phyloP scores from a whole-genome alignment of 2,888 invertebrate species.

The Phortica okadai region DNA sequence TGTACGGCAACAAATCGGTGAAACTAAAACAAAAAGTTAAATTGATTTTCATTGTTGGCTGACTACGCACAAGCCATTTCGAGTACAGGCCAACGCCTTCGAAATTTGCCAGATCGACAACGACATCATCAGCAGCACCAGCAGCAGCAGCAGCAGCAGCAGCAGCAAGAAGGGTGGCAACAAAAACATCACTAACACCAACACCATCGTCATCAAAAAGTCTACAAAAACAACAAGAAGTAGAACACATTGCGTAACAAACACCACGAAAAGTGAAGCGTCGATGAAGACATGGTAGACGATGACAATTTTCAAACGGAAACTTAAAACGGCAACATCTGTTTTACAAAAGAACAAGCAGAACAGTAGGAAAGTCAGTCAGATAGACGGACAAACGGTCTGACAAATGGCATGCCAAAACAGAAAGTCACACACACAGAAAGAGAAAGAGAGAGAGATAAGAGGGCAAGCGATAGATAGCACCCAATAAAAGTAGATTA shows the following conservation, averaged over 20 bases:
- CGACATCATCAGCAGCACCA: neutral
- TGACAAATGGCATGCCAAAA: neutral
- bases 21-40: conserved; percentile 32
- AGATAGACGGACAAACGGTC: neutral
- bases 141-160: neutral
- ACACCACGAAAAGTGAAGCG: neutral
- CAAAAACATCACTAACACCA: neutral
- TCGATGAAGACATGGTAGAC: neutral
- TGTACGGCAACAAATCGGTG: conserved; percentile 13
- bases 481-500: conserved; percentile 30
- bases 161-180: neutral
- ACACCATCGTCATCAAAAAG: neutral
- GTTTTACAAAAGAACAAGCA: conserved; percentile 21
- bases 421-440: neutral
- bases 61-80: conserved; percentile 14
- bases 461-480: neutral
- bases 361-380: neutral
- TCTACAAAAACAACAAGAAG: neutral
- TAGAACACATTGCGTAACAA: neutral
- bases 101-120: conserved; percentile 27
- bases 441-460: neutral
- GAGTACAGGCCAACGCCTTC: conserved; percentile 21
- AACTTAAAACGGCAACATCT: conserved; percentile 34
- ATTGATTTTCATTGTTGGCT: conserved; percentile 34
- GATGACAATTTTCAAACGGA: conserved; percentile 29